These are phyloP conservation scores for Gordius sp. DNA, from an alignment of 2,888 invertebrate species.

Conservation along the genomic window DNA sequence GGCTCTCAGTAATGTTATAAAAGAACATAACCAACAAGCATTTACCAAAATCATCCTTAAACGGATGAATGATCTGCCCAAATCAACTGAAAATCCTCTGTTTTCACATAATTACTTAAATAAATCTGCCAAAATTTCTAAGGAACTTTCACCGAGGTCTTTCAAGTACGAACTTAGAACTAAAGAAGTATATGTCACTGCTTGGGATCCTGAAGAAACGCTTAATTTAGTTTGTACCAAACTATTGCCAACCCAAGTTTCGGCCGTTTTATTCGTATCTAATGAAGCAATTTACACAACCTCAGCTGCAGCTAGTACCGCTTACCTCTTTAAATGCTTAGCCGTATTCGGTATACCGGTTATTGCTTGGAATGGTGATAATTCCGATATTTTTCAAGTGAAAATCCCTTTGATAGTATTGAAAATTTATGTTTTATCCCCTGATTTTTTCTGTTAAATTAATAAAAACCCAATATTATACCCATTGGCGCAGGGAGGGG, in stretches of 20 bases:
- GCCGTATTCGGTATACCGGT: constrained; percentile 50
- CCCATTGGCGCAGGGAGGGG: too few relatives aligned
- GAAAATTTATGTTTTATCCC: too few relatives aligned
- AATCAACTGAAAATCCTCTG: too few relatives aligned
- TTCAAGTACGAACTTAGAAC: background rate
- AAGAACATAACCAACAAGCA: constrained; percentile 1
- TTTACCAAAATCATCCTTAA: background rate
- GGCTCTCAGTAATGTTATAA: background rate
- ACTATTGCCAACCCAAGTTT: constrained; percentile 5
- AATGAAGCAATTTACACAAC: background rate
- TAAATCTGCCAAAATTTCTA: too few relatives aligned
- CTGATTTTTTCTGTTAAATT: too few relatives aligned
- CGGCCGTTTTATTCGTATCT: background rate
- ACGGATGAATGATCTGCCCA: too few relatives aligned
- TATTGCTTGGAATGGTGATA: constrained; percentile 88
- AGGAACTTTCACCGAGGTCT: too few relatives aligned
- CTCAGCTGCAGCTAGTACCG: background rate
- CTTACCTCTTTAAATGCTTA: constrained; percentile 1
- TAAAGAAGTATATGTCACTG: background rate
- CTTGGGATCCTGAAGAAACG: background rate
- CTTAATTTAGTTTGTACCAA: background rate
- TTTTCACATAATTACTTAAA: too few relatives aligned
- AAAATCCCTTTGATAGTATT: too few relatives aligned
- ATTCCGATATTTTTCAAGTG: constrained; percentile 42
- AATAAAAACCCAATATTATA: too few relatives aligned